Conservation (phyloP, 2,888 invertebrate genomes). For the Drosophila melanosoma region DNA sequence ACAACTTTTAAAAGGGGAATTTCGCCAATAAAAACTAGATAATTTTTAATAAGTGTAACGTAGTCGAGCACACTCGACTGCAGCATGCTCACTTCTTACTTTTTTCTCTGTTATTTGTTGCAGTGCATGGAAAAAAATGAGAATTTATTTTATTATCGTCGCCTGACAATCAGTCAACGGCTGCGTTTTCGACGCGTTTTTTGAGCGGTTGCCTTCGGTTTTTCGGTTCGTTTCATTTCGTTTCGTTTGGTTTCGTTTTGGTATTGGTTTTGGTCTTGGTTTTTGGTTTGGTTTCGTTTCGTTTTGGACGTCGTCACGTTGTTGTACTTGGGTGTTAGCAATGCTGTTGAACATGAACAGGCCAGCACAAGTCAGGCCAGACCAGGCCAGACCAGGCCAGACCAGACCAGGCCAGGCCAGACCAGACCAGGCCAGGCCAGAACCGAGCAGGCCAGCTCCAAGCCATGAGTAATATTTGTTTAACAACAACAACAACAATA, state of each 20-base stretch:
- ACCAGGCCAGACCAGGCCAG: conserved; percentile 14
- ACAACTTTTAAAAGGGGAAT: too few species aligned
- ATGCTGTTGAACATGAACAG: conserved; percentile 74
- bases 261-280: too few species aligned
- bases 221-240: conserved; percentile 19
- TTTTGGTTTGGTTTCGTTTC: conserved; percentile 16
- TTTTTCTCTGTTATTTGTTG: not conserved
- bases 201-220: conserved; percentile 11
- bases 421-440: conserved; percentile 10
- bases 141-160: conserved; percentile 73
- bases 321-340: conserved; percentile 73
- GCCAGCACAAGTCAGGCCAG: conserved; percentile 32
- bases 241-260: conserved; percentile 5
- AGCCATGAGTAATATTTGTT: conserved; percentile 76
- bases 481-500: conserved; percentile 40
- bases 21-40: too few species aligned
- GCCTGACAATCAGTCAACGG: conserved; percentile 74
- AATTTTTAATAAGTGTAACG: too few species aligned
- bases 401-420: conserved; percentile 13
- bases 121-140: conserved; percentile 1
- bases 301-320: conserved; percentile 71
- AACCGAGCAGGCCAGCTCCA: conserved; percentile 13
- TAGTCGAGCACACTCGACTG: not conserved
- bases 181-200: conserved; percentile 62
- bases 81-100: not conserved